Evolutionary conservation across 1,140 invertebrate genomes (phyloP).

Genomic region (Bathynomus jamesi): DNA sequence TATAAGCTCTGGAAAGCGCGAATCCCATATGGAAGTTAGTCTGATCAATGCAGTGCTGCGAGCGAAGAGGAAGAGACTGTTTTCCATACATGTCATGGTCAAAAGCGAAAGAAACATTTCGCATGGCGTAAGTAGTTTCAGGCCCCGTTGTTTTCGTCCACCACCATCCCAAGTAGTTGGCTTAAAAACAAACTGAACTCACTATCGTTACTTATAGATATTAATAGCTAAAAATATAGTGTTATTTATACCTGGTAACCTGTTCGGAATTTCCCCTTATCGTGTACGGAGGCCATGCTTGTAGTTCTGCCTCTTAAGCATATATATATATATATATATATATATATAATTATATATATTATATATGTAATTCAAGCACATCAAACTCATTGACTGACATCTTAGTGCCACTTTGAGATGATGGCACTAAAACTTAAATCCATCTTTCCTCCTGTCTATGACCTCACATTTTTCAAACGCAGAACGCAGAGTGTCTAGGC

Average conservation of each 20-base stretch:
- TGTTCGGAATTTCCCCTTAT: conserved; percentile 37
- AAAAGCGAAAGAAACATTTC: conserved; percentile 16
- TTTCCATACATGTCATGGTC: neutral
- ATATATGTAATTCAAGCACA: too few relatives aligned
- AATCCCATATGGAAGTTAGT: conserved; percentile 86
- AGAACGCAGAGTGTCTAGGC: too few relatives aligned
- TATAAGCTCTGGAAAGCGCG: conserved; percentile 89
- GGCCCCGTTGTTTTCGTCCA: conserved; percentile 16
- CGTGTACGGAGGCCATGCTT: too few relatives aligned
- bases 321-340: too few relatives aligned
- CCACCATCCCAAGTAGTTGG: conserved; percentile 28
- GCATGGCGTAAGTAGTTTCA: conserved; percentile 28
- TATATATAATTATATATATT: too few relatives aligned
- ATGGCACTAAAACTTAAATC: too few relatives aligned
- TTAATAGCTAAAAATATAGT: conserved; percentile 7
- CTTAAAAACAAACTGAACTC: conserved; percentile 5
- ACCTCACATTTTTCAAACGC: too few relatives aligned
- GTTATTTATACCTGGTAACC: too few relatives aligned
- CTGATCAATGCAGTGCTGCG: conserved; percentile 86
- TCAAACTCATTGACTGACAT: too few relatives aligned
- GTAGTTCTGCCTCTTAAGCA: too few relatives aligned
- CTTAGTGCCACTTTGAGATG: too few relatives aligned
- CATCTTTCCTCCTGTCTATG: too few relatives aligned
- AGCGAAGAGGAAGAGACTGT: conserved; percentile 42
- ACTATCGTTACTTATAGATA: neutral